These are phyloP conservation scores for Threskiornis aethiopicus DNA, from an alignment of 2,797 vertebrate genomes.

Conservation along the genomic window DNA sequence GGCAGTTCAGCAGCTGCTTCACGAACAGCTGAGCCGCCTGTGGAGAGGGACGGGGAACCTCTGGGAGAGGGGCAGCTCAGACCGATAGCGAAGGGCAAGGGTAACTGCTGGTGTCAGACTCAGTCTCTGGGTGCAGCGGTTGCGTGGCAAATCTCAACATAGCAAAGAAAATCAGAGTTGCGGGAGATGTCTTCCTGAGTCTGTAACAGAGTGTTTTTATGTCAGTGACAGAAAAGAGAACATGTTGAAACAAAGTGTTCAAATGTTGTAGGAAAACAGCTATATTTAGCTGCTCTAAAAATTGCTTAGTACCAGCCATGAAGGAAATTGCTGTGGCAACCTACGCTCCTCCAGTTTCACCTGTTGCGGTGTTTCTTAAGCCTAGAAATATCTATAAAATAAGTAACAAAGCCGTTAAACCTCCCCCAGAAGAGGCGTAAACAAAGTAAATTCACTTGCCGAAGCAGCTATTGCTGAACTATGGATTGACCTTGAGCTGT, in stretches of 20 bases:
- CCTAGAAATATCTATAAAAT: neutral
- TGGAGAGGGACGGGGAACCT: neutral
- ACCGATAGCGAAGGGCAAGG: neutral
- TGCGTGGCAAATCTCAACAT: neutral
- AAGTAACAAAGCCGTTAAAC: neutral
- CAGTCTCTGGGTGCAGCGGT: neutral
- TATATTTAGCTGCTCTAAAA: constrained; percentile 60
- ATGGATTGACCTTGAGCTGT: constrained; percentile 65
- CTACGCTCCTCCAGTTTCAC: neutral
- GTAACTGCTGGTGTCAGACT: neutral
- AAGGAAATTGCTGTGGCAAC: constrained; percentile 11
- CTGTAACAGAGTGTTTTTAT: neutral
- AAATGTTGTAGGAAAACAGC: constrained; percentile 17
- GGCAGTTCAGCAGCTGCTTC: constrained; percentile 37
- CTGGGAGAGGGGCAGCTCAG: neutral
- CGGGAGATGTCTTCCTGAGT: neutral
- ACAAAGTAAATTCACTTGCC: constrained; percentile 5
- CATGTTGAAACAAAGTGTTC: neutral
- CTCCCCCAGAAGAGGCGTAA: constrained; percentile 40
- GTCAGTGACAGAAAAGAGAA: neutral
- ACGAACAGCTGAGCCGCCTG: neutral
- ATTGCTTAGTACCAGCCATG: neutral
- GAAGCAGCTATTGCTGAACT: constrained; percentile 29
- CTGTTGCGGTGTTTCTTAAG: constrained; percentile 15
- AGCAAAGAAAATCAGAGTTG: neutral